Base-by-base conservation (phyloP, 2,888 invertebrate genomes). In the Azorinus chamasolen region DNA sequence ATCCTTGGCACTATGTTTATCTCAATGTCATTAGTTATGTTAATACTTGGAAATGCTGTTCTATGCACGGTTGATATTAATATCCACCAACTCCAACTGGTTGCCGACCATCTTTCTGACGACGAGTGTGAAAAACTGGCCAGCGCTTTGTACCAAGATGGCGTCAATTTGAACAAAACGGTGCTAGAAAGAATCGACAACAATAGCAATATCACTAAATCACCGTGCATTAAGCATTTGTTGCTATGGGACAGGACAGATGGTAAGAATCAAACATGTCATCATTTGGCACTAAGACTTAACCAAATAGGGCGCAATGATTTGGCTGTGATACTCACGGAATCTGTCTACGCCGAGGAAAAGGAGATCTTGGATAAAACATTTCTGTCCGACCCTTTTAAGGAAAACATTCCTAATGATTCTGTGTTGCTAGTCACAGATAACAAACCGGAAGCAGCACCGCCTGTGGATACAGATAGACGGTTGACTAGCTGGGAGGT, bases 41-140 rank as follows among this genome's bases (percentile, higher is more conserved):
- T 22, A n/a, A 16, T 43, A 6, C 18, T 22, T 3, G 20, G 24
- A 1, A 18, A 16, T 22, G 20, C 25, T 53, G 68, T 58, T 53
- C 46, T 22, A n/a, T 59, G 53, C 22, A 86, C 86, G 1, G 70
- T 84, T n/a, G 90, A 90, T 58, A 48, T 91, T 48, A 91, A 90
- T 65, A 82, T 86, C 32, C 86, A 87, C 45, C 86, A 91, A 65
- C 51, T 91, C n/a, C 87, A 89, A 61, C 86, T 83, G 57, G 83
- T 91, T 6, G 84, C 91, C 1, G 88, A 90, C 61, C 88, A 89
- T 62, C 73, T 91, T 27, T 78, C 83, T 4, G 24, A 32, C 27
- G 58, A 75, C 1, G 89, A 90, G 65, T 91, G 91, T 61, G 68
- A 69, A 12, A 66, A 72, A n/a, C 72, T 91, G 1, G 70, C 85